phyloP scores from a whole-genome alignment of 2,888 invertebrate genomes.

The Scelioninae gen. 2 region DNA sequence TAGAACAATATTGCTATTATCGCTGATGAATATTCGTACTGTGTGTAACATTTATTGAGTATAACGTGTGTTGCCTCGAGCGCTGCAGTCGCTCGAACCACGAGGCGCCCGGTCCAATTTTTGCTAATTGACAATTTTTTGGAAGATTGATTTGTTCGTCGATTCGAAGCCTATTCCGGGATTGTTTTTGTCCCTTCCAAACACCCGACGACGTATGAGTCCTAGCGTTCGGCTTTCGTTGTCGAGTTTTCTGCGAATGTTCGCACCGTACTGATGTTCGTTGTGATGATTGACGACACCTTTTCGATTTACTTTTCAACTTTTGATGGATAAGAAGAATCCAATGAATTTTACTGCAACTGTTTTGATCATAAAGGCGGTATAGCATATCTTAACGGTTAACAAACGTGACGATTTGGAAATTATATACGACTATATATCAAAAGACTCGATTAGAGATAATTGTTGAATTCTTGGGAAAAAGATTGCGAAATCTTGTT shows the following conservation, averaged over 20 bases:
- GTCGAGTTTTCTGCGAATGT: neutral
- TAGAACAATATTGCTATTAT: conserved; percentile 73
- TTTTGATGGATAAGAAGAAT: neutral
- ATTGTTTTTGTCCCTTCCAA: neutral
- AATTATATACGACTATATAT: conserved; percentile 46
- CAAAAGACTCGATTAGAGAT: conserved; percentile 52
- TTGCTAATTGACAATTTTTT: conserved; percentile 34
- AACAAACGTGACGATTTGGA: conserved; percentile 26
- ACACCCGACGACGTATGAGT: conserved; percentile 17
- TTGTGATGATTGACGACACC: conserved; percentile 3
- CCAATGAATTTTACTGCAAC: conserved; percentile 4
- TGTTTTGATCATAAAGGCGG: conserved; percentile 29
- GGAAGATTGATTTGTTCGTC: conserved; percentile 23
- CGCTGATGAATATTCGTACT: conserved; percentile 68
- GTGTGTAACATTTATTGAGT: conserved; percentile 73
- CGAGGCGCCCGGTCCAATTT: conserved; percentile 56
- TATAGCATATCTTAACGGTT: conserved; percentile 38
- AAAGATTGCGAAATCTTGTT: conserved; percentile 11
- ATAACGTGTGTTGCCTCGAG: conserved; percentile 65
- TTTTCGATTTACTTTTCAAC: neutral
- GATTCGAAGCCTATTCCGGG: neutral
- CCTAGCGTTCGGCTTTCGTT: conserved; percentile 12
- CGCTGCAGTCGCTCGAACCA: conserved; percentile 64
- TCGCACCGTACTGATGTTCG: conserved; percentile 10
- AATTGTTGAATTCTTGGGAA: conserved; percentile 36